A percentile compares a stretch with the other conserved stretches of the same genome.
Evolutionary conservation across 2,797 vertebrate genomes (phyloP).

Genomic region (Centroberyx gerrardi): DNA sequence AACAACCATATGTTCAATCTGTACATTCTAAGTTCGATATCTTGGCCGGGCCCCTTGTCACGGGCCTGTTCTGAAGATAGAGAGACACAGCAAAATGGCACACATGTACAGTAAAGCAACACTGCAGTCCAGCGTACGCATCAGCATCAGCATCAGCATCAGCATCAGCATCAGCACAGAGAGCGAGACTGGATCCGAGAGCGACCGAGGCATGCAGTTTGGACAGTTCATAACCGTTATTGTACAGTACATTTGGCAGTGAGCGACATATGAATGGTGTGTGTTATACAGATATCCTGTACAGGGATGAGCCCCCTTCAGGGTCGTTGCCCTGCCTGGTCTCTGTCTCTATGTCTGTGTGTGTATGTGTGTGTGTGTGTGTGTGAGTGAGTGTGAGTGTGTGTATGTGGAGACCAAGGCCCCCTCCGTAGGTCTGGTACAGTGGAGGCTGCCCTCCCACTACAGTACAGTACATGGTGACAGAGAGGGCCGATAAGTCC

Average conservation of each 20-base stretch:
- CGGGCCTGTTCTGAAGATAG: constrained; percentile 52
- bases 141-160: constrained; percentile 40
- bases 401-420: constrained; percentile 51
- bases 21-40: constrained; percentile 76
- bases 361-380: constrained; percentile 31
- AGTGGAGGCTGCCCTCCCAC: constrained; percentile 50
- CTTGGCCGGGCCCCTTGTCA: constrained; percentile 32
- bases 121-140: constrained; percentile 71
- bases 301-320: constrained; percentile 45
- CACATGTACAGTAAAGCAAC: constrained; percentile 77
- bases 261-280: constrained; percentile 76
- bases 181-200: constrained; percentile 62
- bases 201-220: constrained; percentile 83
- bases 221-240: constrained; percentile 69
- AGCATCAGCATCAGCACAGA: constrained; percentile 34
- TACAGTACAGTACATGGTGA: constrained; percentile 57
- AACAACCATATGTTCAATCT: constrained; percentile 69
- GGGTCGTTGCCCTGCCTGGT: constrained; percentile 36
- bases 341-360: constrained; percentile 53
- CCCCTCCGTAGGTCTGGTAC: constrained; percentile 43
- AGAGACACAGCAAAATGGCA: constrained; percentile 63
- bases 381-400: constrained; percentile 57
- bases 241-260: constrained; percentile 84
- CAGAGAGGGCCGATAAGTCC: constrained; percentile 65
- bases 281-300: constrained; percentile 72